These are phyloP conservation scores for Clunio marinus DNA, from an alignment of 2,888 invertebrate genomes.

Conservation along the genomic window DNA sequence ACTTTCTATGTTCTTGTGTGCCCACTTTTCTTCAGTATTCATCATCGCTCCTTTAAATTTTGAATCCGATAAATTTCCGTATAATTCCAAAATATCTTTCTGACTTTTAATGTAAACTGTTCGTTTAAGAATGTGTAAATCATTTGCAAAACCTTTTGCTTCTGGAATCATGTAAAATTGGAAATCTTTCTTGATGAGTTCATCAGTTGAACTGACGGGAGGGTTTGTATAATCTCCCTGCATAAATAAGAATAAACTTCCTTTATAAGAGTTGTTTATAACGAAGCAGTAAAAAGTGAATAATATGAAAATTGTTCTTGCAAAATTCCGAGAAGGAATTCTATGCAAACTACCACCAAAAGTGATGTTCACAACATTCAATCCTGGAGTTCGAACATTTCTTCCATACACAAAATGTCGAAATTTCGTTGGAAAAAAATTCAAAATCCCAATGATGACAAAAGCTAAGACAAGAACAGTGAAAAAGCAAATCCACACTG, in stretches of 20 bases:
- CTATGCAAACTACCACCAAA: conserved; percentile 14
- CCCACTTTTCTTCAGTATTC: too few species aligned
- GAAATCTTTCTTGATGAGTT: conserved; percentile 6
- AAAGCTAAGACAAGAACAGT: not conserved
- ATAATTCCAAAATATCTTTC: too few species aligned
- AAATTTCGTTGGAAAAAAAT: not conserved
- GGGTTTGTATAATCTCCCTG: too few species aligned
- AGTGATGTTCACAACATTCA: conserved; percentile 32
- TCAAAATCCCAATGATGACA: not conserved
- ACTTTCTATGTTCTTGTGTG: too few species aligned
- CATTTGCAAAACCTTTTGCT: too few species aligned
- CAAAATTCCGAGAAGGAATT: conserved; percentile 35
- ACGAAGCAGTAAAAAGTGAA: conserved; percentile 17
- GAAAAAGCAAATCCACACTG: conserved; percentile 17
- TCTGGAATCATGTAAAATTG: too few species aligned
- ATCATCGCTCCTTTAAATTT: too few species aligned
- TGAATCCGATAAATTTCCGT: too few species aligned
- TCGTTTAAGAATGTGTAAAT: too few species aligned
- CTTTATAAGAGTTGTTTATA: conserved; percentile 1
- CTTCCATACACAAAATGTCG: conserved; percentile 36
- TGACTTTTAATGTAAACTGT: too few species aligned
- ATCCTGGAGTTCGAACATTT: conserved; percentile 1
- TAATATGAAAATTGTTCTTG: conserved; percentile 15
- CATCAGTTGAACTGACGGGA: not conserved
- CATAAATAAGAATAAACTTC: conserved; percentile 28